Base-by-base conservation (phyloP, 2,797 vertebrate genomes). In the Apogon hyalosoma region DNA sequence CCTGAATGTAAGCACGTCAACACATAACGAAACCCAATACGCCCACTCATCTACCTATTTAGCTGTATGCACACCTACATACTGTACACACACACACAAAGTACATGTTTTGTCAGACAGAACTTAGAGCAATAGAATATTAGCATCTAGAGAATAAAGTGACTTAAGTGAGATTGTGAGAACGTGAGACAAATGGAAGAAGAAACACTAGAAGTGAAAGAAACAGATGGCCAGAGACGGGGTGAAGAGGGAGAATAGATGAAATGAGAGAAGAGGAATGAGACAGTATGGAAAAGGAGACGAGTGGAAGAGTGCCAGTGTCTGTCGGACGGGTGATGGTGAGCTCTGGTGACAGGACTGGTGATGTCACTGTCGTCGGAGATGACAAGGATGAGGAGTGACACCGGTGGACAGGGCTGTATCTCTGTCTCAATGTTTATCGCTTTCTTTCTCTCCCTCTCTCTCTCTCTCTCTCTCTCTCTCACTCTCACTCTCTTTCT, bases 271-370 rank as follows among this genome's bases (percentile, higher is more conserved):
- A 65, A 36, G 57, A 64, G 61, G 43, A 78, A 31, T 47, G 54
- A 63, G 31, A 19, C 18, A 38, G 39, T 14, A 57, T 24, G 47
- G 33, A 52, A 36, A 21, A 55, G 39, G 49, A 72, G 62, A 75
- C 50, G 50, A 52, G 41, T n/a, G 49, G 55, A 31, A 41, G 58
- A 84, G 63, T 63, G 73, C 59, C 48, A 38, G 49, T 80, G 69
- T 74, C 72, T 84, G 70, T 52, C 31, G 63, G 63, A 48, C 41
- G 70, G 75, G 67, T 87, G 89, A 91, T 77, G 73, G 79, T 89
- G 87, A 91, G 84, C 81, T 69, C 58, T 78, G 78, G 74, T 90
- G 89, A 92, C 88, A 90, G 84, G 68, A 74, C 79, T 82, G 83
- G 79, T 91, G 86, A 90, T 91, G 87, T 88, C 82, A 87, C 74